Evolutionary conservation across 2,888 invertebrate species (phyloP), one percentile per base, ranked within the genome.

Genomic region (Leucophenga maculata): DNA sequence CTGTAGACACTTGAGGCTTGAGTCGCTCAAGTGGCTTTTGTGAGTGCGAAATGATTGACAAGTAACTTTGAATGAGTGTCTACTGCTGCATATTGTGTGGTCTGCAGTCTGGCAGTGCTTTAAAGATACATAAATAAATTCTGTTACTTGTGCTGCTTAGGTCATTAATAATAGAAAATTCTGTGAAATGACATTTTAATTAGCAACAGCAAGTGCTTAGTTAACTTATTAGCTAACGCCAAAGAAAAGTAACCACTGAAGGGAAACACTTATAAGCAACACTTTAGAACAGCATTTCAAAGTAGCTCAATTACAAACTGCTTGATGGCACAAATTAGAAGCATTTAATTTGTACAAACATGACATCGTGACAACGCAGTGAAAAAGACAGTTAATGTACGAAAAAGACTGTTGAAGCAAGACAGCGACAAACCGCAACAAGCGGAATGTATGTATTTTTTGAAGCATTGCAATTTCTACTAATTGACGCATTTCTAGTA

Each of bases 401-500:
- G 39, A 39, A 39, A 39, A 39, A 39, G 39, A n/a, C n/a, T 52
- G 52, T 8, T 18, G 16, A 16, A 1, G 52, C n/a, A 14, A 16
- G 18, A 52, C 52, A 18, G 52, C 52, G 3, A 16, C 2, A n/a
- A 18, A 55, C 57, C 14, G 9, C 31, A 44, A 20, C 57, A 64
- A 48, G 54, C 65, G 65, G 16, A 55, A 39, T 6, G 11, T 39
- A 39, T 39, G 1, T 39, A 39, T 73, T 75, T 74, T 70, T 74
- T 68, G 73, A 73, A 55, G 32, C 76, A 84, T 75, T 84, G 81
- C 80, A 79, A 78, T 84, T 83, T 77, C 74, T 77, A 81, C 85
- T 83, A 85, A 83, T 85, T 83, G 84, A 84, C 82, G 82, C 83
- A 76, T 82, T 81, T 78, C 77, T 82, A 78, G 77, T 76, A 62